Base-by-base conservation (phyloP, 2,797 vertebrate genomes). In the Chrysolophus pictus region DNA sequence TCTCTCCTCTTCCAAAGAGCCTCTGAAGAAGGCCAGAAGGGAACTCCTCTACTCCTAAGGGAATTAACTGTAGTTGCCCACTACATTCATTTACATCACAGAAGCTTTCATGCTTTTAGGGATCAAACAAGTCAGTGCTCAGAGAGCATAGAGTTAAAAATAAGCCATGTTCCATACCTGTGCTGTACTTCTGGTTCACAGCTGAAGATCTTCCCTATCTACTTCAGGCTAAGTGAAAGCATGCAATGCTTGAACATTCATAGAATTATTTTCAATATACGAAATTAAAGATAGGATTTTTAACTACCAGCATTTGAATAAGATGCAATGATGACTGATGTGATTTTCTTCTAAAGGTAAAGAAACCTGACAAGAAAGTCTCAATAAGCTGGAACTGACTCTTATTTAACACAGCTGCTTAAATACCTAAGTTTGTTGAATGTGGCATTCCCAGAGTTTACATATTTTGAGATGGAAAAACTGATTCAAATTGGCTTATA, bases 351-450 rank as follows among this genome's bases (percentile, higher is more conserved):
- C 24, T 41, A 23, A 81, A 82, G 53, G 79, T 74, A 79, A 74
- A 37, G 63, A 88, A 91, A 87, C 0, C 0, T 49, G 67, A 92
- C 8, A 78, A 5, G 13, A 74, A 93, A 80, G 59, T 42, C n/a
- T 77, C n/a, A 64, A 17, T 47, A 60, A 89, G 5, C 24, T 86
- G 42, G 56, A 93, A 73, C 14, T 10, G 51, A 72, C 67, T 69
- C 19, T 76, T 93, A 81, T 88, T 84, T 84, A 93, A 85, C 51
- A 19, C 81, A 83, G 79, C 23, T 91, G 44, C 91, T 94, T 55
- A 93, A 95, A 88, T n/a, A 86, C 10, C 55, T 73, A 89, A 15
- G 26, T 77, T 77, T 90, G n/a, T 77, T 29, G 33, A 88, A 91
- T 46, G 41, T 81, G 44, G 14, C 55, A 70, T 21, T 84, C 51